Evolutionary conservation across 2,888 invertebrate genomes (phyloP).

Genomic region (Mythimna vitellina): DNA sequence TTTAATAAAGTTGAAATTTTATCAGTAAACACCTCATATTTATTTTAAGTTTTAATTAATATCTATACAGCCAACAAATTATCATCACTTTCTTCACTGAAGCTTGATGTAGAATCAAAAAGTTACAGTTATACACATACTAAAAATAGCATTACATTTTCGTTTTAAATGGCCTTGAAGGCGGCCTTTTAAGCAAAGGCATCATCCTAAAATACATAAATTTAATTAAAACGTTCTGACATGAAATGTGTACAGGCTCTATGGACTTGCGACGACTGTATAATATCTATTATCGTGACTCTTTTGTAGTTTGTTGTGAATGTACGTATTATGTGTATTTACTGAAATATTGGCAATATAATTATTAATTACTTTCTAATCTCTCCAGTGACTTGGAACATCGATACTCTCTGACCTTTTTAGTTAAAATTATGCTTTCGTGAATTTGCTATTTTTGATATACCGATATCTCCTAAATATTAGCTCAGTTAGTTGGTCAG

Average conservation of each 20-base stretch:
- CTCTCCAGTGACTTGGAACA: slow-evolving; percentile 86
- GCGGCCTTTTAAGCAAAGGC: slow-evolving; percentile 25
- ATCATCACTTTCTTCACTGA: slow-evolving; percentile 63
- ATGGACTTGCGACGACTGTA: slow-evolving; percentile 90
- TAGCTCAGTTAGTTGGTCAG: slow-evolving; percentile 57
- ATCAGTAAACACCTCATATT: neutral
- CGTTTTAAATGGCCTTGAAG: slow-evolving; percentile 46
- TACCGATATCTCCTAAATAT: slow-evolving; percentile 54
- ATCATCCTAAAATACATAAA: slow-evolving; percentile 28
- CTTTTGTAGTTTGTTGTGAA: slow-evolving; percentile 89
- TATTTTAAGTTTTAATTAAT: slow-evolving; percentile 17
- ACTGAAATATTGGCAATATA: slow-evolving; percentile 83
- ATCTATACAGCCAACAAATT: slow-evolving; percentile 51
- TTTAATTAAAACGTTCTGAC: slow-evolving; percentile 46
- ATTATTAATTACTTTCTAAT: slow-evolving; percentile 83
- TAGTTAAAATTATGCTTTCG: slow-evolving; percentile 69
- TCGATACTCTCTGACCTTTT: slow-evolving; percentile 79
- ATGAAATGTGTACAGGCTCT: slow-evolving; percentile 72
- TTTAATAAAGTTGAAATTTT: neutral
- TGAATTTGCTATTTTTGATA: slow-evolving; percentile 59
- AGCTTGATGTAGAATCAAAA: slow-evolving; percentile 38
- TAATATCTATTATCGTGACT: slow-evolving; percentile 84
- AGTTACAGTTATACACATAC: slow-evolving; percentile 1
- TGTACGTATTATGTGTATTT: slow-evolving; percentile 89
- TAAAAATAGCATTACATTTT: slow-evolving; percentile 25